Base-by-base conservation (phyloP, 37 sponge, comb jelly and placozoan species). In the Aphrocallistes beatrix region DNA sequence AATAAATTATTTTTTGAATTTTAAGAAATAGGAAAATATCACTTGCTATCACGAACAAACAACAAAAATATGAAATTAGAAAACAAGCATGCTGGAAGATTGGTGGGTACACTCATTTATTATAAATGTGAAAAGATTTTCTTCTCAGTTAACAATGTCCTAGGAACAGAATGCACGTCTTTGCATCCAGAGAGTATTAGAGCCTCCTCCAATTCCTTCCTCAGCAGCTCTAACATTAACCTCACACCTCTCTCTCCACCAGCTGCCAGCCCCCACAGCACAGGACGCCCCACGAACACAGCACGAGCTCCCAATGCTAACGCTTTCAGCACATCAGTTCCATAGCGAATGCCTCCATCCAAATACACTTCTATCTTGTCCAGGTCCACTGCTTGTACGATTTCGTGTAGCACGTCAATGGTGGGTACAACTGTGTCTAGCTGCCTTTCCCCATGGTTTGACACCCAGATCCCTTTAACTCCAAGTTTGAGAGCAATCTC, bases 361-460 rank as follows among this genome's bases (percentile, higher is more conserved):
- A 95, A 36, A 51, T 87, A 95, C 39, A 95, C 90, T 81, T 95
- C 96, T 50, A 87, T 81, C 38, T 36, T 47, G 34, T 3, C 75
- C 10, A 30, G 45, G 25, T 39, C 83, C 37, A 82, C 45, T 3
- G 6, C 10, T 23, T 10, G 83, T 16, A 16, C 45, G 3, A 82
- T 10, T 13, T 40, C 39, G 38, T 16, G 21, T 3, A 40, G 45
- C 39, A 82, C 25, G 38, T 39, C 83, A 23, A 95, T 94, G 19
- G 94, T 91, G 23, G 96, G 90, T 81, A 88, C 90, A 0, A 94
- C 95, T 37, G 88, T 88, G 86, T 96, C 96, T 42, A 96, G 89
- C 82, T 96, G 96, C 36, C 96, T 84, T 0, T 88, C 96, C 37
- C 96, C 96, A 82, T 96, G 96, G 84, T 96, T 96, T 9, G 96